Evolutionary conservation across 2,888 invertebrate genomes (phyloP).

Genomic region (Linyphia triangularis): DNA sequence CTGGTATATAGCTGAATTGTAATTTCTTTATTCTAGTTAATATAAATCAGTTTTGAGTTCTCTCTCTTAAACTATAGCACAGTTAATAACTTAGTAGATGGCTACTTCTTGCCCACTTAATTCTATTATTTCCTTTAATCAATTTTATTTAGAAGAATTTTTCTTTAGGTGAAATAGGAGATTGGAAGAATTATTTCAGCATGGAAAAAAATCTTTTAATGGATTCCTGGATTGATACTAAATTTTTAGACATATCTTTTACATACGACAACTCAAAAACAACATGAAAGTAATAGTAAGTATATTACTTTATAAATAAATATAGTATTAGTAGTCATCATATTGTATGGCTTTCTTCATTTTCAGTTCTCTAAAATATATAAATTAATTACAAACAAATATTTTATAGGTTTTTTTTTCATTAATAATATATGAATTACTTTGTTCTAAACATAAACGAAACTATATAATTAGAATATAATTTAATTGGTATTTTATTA

Average conservation of each 20-base stretch:
- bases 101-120: background rate
- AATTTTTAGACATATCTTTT: slow-evolving; percentile 43
- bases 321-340: too few relatives aligned
- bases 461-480: too few relatives aligned
- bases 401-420: too few relatives aligned
- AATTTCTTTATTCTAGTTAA: background rate
- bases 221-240: slow-evolving; percentile 55
- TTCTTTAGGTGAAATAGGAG: slow-evolving; percentile 77
- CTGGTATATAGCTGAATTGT: too few relatives aligned
- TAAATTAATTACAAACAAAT: too few relatives aligned
- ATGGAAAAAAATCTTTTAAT: slow-evolving; percentile 73
- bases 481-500: too few relatives aligned
- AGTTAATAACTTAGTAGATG: background rate
- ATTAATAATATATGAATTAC: too few relatives aligned
- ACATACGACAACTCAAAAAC: background rate
- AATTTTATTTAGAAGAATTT: background rate
- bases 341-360: too few relatives aligned
- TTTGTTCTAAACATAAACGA: too few relatives aligned
- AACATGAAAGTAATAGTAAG: background rate
- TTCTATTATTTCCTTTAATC: background rate
- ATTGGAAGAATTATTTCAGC: slow-evolving; percentile 79
- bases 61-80: background rate
- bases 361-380: too few relatives aligned
- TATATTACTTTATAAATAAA: too few relatives aligned
- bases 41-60: background rate